phyloP scores from a whole-genome alignment of 2,113 vertebrate species.

The Sardina pilchardus region DNA sequence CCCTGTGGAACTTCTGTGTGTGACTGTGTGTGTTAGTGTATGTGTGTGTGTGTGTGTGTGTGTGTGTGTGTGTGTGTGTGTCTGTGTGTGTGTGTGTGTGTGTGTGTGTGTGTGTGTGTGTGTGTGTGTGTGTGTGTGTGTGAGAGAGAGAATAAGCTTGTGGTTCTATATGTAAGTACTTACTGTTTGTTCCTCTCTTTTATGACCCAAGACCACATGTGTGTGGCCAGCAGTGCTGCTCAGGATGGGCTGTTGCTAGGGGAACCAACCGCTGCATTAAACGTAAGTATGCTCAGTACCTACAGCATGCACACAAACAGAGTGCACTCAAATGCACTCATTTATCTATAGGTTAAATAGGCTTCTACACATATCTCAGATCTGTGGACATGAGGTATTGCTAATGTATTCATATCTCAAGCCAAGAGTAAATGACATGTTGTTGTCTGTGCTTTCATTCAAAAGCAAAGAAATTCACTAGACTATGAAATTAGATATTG shows the following conservation, averaged over 20 bases:
- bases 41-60: conserved; percentile 27
- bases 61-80: conserved; percentile 23
- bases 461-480: too few species aligned
- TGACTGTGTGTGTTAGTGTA: too few species aligned
- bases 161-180: conserved; percentile 36
- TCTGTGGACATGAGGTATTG: too few species aligned
- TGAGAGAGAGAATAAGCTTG: conserved; percentile 38
- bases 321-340: too few species aligned
- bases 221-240: conserved; percentile 92
- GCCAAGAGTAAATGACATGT: too few species aligned
- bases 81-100: conserved; percentile 38
- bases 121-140: conserved; percentile 51
- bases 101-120: conserved; percentile 28
- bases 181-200: conserved; percentile 15
- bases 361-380: too few species aligned
- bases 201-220: conserved; percentile 81
- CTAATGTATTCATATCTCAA: too few species aligned
- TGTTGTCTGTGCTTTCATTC: too few species aligned
- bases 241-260: conserved; percentile 87
- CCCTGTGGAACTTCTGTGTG: conserved; percentile 3
- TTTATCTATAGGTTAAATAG: too few species aligned
- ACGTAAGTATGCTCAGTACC: conserved; percentile 77
- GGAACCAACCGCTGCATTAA: conserved; percentile 91
- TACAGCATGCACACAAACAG: background rate
- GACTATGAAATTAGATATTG: too few species aligned